phyloP scores from a whole-genome alignment of 2,888 invertebrate genomes.

The Drosophila prolongata region DNA sequence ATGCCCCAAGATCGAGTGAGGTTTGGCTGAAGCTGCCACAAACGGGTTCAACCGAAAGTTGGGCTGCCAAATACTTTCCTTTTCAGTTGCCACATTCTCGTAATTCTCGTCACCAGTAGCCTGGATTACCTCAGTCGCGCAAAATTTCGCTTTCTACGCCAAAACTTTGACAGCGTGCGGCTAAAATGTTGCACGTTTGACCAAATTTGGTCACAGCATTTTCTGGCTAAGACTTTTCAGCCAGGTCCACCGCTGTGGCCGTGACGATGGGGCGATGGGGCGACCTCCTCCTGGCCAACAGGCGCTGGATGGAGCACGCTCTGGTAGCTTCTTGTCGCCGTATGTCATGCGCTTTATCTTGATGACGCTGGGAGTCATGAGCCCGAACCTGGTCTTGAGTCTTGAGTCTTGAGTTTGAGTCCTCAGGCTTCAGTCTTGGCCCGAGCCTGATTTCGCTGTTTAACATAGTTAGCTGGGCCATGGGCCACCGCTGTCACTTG shows the following conservation, averaged over 20 bases:
- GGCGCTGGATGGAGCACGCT: constrained; percentile 52
- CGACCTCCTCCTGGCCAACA: constrained; percentile 43
- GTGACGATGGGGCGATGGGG: constrained; percentile 45
- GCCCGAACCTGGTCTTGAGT: constrained; percentile 42
- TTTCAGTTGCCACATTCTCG: constrained; percentile 50
- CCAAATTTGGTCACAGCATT: constrained; percentile 65
- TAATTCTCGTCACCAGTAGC: constrained; percentile 44
- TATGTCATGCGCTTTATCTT: constrained; percentile 77
- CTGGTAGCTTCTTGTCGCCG: constrained; percentile 78
- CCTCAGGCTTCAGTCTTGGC: constrained; percentile 30
- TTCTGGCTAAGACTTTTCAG: constrained; percentile 17
- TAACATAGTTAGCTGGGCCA: constrained; percentile 68
- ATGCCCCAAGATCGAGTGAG: constrained; percentile 5
- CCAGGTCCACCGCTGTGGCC: constrained; percentile 53
- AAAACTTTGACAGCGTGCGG: constrained; percentile 75
- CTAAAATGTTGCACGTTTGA: constrained; percentile 77
- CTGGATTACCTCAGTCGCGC: constrained; percentile 65
- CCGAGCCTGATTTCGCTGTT: constrained; percentile 71
- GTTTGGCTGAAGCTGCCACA: constrained; percentile 11
- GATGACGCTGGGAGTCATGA: constrained; percentile 74
- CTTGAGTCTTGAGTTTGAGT: constrained; percentile 19
- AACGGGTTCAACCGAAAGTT: constrained; percentile 12
- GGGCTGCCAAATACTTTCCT: constrained; percentile 34
- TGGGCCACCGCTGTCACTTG: constrained; percentile 25
- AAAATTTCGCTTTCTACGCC: constrained; percentile 76